Base-by-base conservation (phyloP, 2,797 vertebrate species). In the Coilia nasus region DNA sequence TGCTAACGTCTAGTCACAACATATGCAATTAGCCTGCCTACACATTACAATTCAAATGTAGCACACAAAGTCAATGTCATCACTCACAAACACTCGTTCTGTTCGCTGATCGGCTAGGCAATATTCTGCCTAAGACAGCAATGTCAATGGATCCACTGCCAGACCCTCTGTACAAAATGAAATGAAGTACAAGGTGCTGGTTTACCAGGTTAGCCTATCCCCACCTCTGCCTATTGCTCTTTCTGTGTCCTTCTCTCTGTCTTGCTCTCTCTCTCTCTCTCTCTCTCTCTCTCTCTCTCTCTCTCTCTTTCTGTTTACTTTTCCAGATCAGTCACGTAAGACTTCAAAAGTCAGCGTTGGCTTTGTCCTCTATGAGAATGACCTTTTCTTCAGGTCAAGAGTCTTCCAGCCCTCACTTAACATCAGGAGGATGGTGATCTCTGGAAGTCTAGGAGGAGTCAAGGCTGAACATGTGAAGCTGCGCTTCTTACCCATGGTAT, bases 291-390 rank as follows among this genome's bases (percentile, higher is more conserved):
- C 11, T 0, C 7, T 46, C 4, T 50, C 17, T 56, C 15, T 83
- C 11, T 86, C 35, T 75, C 1, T 41, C 0, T 80, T 23, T 12
- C n/a, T 64, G 6, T 23, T 21, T 41, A 10, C 9, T 78, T 78
- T 56, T 25, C 1, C 75, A 83, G 86, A 46, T 25, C 12, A 9
- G 15, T 11, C 19, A 64, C 75, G 19, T 25, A 86, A 83, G 82
- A 31, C 2, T 47, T 46, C 87, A 0, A 23, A 64, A 2, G 6
- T 86, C 23, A 89, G 88, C 0, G 6, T 94, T 82, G 93, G 94
- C 4, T 93, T 95, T 19, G 91, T 94, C 14, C 91, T 95, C 56
- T 95, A 95, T 86, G 92, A 93, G 84, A 94, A 92, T 0, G 87
- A 92, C 82, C 88, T 57, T 0, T 94, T 95, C 84, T 95, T 95